A percentile compares a stretch with the other conserved stretches of the same genome.
Evolutionary conservation across 2,113 vertebrate genomes (phyloP).

Genomic region (Melanotaenia duboulayi): DNA sequence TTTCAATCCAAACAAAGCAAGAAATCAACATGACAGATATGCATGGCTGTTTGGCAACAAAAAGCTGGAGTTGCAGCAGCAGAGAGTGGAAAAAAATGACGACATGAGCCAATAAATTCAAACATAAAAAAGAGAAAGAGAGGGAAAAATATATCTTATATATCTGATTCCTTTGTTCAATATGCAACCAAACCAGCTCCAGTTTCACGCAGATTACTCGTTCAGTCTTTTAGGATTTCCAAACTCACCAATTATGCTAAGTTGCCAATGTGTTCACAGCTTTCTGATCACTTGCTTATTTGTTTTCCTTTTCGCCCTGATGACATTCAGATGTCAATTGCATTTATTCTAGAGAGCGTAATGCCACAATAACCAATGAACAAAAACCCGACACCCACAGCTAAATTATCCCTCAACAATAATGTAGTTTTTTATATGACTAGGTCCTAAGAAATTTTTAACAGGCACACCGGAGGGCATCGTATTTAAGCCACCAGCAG

Average conservation of each 20-base stretch:
- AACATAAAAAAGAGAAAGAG: background rate
- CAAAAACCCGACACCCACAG: background rate
- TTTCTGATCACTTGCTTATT: background rate
- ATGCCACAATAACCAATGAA: background rate
- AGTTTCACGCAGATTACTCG: background rate
- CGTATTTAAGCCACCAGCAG: slow-evolving; percentile 30
- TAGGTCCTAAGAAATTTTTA: background rate
- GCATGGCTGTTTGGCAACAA: background rate
- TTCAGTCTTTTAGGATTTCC: background rate
- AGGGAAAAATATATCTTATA: background rate
- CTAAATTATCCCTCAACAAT: slow-evolving; percentile 7
- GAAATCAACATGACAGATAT: background rate
- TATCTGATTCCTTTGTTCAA: slow-evolving; percentile 8
- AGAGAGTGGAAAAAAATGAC: background rate
- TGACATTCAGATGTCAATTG: slow-evolving; percentile 10
- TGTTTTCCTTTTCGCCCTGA: background rate
- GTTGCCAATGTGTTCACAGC: background rate
- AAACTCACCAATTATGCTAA: background rate
- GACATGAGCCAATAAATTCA: background rate
- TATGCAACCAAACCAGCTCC: background rate
- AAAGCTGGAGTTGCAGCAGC: background rate
- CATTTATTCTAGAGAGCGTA: background rate
- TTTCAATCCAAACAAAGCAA: background rate
- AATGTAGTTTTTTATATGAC: background rate
- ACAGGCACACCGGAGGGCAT: slow-evolving; percentile 21